Percentiles rank a stretch among this genome's conserved stretches.
These are phyloP conservation scores for Trachymyrmex septentrionalis DNA, from an alignment of 1,140 invertebrate genomes.

Conservation along the genomic window DNA sequence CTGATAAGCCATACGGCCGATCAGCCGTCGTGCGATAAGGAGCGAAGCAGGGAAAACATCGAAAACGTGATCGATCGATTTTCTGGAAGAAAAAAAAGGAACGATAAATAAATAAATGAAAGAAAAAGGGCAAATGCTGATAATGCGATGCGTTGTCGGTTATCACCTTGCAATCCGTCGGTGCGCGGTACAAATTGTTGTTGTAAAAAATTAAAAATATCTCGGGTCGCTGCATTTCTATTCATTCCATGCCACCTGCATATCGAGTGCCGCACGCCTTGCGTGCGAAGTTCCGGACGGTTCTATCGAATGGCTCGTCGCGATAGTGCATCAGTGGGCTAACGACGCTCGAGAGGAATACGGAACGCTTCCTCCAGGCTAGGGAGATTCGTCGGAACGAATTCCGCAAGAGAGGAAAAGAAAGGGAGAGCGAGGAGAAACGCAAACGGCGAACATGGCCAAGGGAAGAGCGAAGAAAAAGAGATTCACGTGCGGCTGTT, in stretches of 20 bases:
- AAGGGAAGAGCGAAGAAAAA: constrained; percentile 80
- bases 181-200: neutral
- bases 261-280: constrained; percentile 31
- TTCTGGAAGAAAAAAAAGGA: neutral
- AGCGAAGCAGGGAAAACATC: neutral
- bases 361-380: constrained; percentile 26
- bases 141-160: neutral
- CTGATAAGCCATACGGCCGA: constrained; percentile 11
- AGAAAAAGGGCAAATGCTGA: too few relatives aligned
- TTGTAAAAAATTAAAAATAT: neutral
- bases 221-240: neutral
- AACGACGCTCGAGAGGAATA: constrained; percentile 50
- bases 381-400: neutral
- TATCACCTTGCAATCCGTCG: neutral
- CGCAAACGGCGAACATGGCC: constrained; percentile 65
- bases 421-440: neutral
- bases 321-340: constrained; percentile 43
- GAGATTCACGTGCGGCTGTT: constrained; percentile 77
- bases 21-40: constrained; percentile 8
- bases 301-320: constrained; percentile 30
- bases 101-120: too few relatives aligned
- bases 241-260: constrained; percentile 32
- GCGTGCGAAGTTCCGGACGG: constrained; percentile 13
- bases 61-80: neutral
- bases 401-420: neutral